Percentiles rank a stretch among this genome's conserved stretches.
These are phyloP conservation scores for Meriones psammophilus DNA, from an alignment of 2,797 vertebrate species.

Conservation along the genomic window DNA sequence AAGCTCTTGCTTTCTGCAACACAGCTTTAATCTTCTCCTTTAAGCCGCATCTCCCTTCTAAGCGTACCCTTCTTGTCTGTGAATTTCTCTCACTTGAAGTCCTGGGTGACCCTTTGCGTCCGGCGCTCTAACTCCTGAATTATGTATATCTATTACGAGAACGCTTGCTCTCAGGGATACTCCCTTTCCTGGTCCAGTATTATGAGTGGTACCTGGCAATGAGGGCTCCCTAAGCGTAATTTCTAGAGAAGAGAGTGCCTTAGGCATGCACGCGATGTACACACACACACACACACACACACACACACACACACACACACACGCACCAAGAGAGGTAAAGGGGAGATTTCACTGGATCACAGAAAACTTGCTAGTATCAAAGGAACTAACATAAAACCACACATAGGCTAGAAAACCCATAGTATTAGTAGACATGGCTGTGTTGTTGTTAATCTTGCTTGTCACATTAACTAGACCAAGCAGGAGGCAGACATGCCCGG, in stretches of 20 bases:
- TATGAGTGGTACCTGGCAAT: not conserved
- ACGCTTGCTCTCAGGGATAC: too few species aligned
- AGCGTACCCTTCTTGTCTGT: not conserved
- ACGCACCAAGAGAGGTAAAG: too few species aligned
- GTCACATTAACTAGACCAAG: not conserved
- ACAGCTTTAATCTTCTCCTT: not conserved
- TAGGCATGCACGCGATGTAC: fast-evolving
- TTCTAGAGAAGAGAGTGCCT: not conserved
- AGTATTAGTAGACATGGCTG: not conserved
- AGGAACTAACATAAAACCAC: not conserved
- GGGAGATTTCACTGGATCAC: not conserved
- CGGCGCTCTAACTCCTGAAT: not conserved
- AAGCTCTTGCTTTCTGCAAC: not conserved
- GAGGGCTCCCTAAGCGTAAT: not conserved
- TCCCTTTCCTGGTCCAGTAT: not conserved
- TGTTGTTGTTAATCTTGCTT: not conserved
- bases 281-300: not conserved
- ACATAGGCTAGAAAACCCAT: not conserved
- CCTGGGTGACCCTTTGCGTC: not conserved
- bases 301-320: not conserved
- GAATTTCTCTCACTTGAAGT: not conserved
- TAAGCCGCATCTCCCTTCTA: not conserved
- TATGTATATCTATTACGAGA: not conserved
- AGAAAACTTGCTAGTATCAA: not conserved
- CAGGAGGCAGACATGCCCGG: not conserved